Percentiles rank a stretch among this genome's conserved stretches.
These are phyloP conservation scores for Archocentrus centrarchus DNA, from an alignment of 2,113 vertebrate species.

Conservation along the genomic window DNA sequence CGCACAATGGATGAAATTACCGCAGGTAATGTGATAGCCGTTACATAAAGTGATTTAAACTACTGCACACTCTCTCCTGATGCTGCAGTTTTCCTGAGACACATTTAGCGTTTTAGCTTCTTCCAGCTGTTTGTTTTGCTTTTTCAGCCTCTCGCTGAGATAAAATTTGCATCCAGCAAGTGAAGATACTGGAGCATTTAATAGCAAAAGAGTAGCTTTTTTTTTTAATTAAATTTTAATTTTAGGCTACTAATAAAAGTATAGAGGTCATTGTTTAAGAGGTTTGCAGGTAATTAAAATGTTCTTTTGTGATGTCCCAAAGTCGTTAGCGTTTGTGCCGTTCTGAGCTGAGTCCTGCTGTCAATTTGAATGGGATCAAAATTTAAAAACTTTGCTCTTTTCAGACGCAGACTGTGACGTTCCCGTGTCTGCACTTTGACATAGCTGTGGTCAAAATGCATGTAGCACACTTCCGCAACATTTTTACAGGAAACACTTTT, in stretches of 20 bases:
- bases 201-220: rapidly evolving
- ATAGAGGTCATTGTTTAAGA: background rate
- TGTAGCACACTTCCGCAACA: no score
- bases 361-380: no score
- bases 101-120: background rate
- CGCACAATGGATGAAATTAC: background rate
- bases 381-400: no score
- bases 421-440: no score
- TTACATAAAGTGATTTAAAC: background rate
- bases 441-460: no score
- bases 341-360: no score
- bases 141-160: background rate
- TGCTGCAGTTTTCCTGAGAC: background rate
- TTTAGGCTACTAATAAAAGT: background rate
- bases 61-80: background rate
- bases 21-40: background rate
- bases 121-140: background rate
- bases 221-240: no score
- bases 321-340: no score
- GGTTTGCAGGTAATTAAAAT: no score
- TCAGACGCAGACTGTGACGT: no score
- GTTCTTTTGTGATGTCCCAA: no score
- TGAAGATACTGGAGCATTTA: background rate
- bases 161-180: background rate
- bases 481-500: no score